phyloP scores from a whole-genome alignment of 2,113 vertebrate species.

The Meles meles region DNA sequence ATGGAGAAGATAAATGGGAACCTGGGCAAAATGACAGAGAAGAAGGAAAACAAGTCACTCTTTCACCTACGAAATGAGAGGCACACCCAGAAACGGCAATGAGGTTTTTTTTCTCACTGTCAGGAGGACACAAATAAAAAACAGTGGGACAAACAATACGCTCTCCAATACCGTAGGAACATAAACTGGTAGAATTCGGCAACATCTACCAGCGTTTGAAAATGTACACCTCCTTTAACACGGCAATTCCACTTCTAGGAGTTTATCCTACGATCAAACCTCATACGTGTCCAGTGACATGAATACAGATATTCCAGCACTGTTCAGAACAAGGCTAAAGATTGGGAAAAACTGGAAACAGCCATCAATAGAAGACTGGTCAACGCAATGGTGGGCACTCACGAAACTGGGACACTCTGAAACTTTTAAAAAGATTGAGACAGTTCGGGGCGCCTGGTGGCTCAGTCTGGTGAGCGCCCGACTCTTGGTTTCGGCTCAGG shows the following conservation, averaged over 20 bases:
- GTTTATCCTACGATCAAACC: neutral
- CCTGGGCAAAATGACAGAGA: neutral
- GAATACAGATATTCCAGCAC: neutral
- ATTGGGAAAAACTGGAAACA: neutral
- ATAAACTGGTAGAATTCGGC: neutral
- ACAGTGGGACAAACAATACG: neutral
- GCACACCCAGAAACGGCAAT: neutral
- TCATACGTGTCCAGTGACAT: neutral
- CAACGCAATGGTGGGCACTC: neutral
- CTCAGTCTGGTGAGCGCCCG: neutral
- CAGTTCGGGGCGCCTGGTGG: neutral
- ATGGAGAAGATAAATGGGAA: neutral
- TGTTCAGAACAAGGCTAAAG: neutral
- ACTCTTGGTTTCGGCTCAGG: neutral
- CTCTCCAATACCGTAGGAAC: neutral
- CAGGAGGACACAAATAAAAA: neutral
- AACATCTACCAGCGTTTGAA: neutral
- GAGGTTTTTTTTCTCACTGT: neutral
- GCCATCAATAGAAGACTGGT: neutral
- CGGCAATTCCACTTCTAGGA: neutral
- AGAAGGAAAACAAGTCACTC: neutral
- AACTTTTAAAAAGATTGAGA: neutral
- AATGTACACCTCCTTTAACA: neutral
- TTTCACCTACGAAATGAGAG: neutral
- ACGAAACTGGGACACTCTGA: neutral